phyloP scores from a whole-genome alignment of 1,140 invertebrate species.

The Geopemphigus sp. region DNA sequence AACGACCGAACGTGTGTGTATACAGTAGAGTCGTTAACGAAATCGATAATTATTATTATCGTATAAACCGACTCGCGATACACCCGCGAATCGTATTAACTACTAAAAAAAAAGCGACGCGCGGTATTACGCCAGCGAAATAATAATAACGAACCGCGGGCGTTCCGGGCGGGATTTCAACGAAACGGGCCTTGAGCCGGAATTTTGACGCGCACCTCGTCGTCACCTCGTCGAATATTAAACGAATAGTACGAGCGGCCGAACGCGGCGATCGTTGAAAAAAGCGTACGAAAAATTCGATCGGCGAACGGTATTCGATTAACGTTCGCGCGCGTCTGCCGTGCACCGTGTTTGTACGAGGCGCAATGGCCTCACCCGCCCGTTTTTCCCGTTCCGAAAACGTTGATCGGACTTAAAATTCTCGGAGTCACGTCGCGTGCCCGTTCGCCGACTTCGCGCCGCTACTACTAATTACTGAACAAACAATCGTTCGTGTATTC shows the following conservation, averaged over 20 bases:
- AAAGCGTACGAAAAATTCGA: background rate
- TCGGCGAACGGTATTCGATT: background rate
- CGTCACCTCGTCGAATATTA: no score
- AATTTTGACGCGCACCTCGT: background rate
- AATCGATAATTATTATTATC: slow-evolving; percentile 25
- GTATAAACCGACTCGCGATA: background rate
- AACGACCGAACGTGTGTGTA: no score
- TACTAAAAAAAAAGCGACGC: no score
- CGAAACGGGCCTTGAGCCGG: slow-evolving; percentile 14
- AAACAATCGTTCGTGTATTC: no score
- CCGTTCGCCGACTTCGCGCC: background rate
- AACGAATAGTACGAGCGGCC: no score
- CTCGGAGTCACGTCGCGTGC: slow-evolving; percentile 11
- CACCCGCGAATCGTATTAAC: slow-evolving; percentile 7
- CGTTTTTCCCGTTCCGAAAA: background rate
- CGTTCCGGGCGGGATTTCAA: background rate
- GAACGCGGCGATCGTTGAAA: no score
- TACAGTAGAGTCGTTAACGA: no score
- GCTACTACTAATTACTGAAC: background rate
- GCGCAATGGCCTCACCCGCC: background rate
- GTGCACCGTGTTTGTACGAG: background rate
- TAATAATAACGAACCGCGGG: background rate
- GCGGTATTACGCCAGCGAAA: no score
- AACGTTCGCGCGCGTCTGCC: background rate
- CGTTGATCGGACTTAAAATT: background rate